Evolutionary conservation across 1,140 invertebrate species (phyloP), one percentile per base, ranked within the genome.

Genomic region (Eurosta solidaginis): DNA sequence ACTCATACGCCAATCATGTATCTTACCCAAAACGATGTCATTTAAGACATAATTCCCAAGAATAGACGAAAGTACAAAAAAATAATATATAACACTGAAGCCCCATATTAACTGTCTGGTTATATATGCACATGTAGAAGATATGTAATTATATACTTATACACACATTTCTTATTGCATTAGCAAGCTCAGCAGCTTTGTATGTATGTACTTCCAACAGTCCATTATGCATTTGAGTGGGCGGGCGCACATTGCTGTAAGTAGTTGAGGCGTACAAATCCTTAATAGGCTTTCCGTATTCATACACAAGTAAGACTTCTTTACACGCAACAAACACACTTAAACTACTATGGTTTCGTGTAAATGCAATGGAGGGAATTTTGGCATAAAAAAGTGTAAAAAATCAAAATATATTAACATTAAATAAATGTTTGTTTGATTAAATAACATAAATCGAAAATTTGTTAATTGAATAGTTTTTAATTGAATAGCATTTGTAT

Each of bases 281-380:
- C 59, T 68, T 68, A 68, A 68, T 68, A 68, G 59, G 59, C 33
- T 68, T 68, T 68, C 2, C n/a, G 10, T 59, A 5, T 59, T 10
- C 54, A 47, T 47, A 47, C 45, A 47, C 27, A 25, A 27, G 12
- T 68, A 68, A 68, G 59, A 40, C 59, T 68, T 68, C 59, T n/a
- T n/a, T n/a, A 40, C 59, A 68, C 33, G 59, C 59, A 68, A 68
- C 33, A 17, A 68, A 36, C 27, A 68, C 33, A 9, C 27, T 17
- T 17, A 9, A 29, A 68, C 22, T 68, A 12, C 59, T 68, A 68
- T 22, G 59, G 59, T 10, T 68, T 68, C 59, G 2, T 33, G 33
- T 68, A 9, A 36, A 14, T n/a, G 59, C 33, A 68, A 25, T 36
- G 9, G 33, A 59, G 54, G 14, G 9, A 36, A 33, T 59, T 59